Conservation (phyloP, 1,140 invertebrate species). For the Drosophila suzukii region DNA sequence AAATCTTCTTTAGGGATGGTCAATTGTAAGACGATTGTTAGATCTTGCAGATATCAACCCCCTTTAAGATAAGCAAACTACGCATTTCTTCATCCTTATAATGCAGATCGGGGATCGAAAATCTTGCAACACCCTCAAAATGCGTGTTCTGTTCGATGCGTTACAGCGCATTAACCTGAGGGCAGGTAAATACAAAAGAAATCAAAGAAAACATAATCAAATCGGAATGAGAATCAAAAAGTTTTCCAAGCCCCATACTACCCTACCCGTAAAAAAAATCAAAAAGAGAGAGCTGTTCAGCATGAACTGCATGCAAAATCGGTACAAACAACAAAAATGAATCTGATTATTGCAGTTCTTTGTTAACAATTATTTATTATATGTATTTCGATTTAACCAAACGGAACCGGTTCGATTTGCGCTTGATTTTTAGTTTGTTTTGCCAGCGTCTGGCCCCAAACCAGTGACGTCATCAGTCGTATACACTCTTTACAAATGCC, state of each 20-base stretch:
- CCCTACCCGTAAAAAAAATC: too few relatives aligned
- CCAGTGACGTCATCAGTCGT: constrained; percentile 22
- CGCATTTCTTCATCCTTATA: neutral
- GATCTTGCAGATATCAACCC: constrained; percentile 5
- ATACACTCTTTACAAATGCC: constrained; percentile 18
- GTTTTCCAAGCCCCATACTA: constrained; percentile 11
- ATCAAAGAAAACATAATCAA: constrained; percentile 5
- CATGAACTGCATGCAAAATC: constrained; percentile 16
- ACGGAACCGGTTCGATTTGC: constrained; percentile 56
- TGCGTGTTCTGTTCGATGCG: constrained; percentile 10
- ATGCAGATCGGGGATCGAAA: constrained; percentile 1
- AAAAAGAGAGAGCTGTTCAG: neutral
- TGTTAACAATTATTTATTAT: constrained; percentile 37
- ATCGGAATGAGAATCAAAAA: neutral
- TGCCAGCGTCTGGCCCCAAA: constrained; percentile 7
- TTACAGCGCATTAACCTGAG: constrained; percentile 27
- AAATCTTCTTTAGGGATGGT: constrained; percentile 7
- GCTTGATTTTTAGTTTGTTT: constrained; percentile 27
- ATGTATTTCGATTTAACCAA: constrained; percentile 36
- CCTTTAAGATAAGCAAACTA: neutral
- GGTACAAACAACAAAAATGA: constrained; percentile 9
- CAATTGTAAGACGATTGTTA: neutral
- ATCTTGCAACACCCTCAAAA: neutral
- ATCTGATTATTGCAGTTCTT: constrained; percentile 38
- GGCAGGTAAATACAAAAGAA: constrained; percentile 21